Conservation (phyloP, 2,113 vertebrate genomes). For the Perca fluviatilis region DNA sequence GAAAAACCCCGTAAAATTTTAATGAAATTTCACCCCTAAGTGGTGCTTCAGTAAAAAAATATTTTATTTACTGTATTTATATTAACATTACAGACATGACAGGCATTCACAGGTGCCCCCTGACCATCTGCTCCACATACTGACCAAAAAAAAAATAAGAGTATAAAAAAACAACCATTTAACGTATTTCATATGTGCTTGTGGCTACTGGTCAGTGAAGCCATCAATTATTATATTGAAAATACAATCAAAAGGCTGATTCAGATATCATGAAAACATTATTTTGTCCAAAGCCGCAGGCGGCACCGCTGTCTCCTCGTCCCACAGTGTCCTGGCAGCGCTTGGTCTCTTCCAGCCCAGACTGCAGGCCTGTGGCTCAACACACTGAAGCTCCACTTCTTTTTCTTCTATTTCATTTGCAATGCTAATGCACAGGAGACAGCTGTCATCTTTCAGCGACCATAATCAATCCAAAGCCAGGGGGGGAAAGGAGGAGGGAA, state of each 20-base stretch:
- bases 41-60: neutral
- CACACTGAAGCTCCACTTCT: conserved; percentile 54
- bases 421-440: conserved; percentile 83
- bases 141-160: neutral
- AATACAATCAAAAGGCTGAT: neutral
- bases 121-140: neutral
- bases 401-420: conserved; percentile 78
- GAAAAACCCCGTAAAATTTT: neutral
- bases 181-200: neutral
- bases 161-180: neutral
- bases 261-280: neutral
- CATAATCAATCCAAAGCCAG: conserved; percentile 69
- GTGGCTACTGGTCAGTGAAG: neutral
- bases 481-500: neutral
- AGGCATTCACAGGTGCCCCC: too few relatives aligned
- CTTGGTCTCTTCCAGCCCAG: neutral
- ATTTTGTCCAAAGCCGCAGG: neutral
- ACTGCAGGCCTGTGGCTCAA: conserved; percentile 40
- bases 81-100: neutral
- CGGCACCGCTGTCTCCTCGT: neutral
- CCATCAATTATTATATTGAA: neutral
- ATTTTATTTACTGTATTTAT: neutral
- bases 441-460: conserved; percentile 80
- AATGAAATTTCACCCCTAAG: too few relatives aligned
- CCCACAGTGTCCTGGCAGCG: conserved; percentile 21